phyloP scores from a whole-genome alignment of 1,140 invertebrate genomes.

The Hormaphis cornu region DNA sequence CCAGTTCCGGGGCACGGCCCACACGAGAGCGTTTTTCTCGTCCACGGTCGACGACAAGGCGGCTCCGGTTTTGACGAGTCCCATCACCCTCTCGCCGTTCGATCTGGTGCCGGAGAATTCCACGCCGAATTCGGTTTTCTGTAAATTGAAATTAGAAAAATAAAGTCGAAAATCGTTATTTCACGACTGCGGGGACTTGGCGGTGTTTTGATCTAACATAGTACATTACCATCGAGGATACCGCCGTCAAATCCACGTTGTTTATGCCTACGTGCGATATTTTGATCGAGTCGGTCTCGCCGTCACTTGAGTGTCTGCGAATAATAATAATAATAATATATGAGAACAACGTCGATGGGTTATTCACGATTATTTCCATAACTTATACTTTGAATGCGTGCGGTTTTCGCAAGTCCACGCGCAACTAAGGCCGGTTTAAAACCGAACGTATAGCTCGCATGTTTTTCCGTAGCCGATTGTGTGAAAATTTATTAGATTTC shows the following conservation, averaged over 20 bases:
- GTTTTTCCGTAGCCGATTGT: too few relatives aligned
- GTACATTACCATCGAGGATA: not conserved
- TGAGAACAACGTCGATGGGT: too few relatives aligned
- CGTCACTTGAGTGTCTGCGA: not conserved
- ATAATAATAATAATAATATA: too few relatives aligned
- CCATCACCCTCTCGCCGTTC: conserved; percentile 28
- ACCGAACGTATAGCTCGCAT: too few relatives aligned
- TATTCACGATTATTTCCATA: too few relatives aligned
- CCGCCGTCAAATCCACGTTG: not conserved
- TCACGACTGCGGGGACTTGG: too few relatives aligned
- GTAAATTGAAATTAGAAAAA: not conserved
- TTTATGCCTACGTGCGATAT: not conserved
- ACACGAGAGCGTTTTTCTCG: conserved; percentile 37
- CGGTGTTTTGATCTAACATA: too few relatives aligned
- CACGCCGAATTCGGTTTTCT: conserved; percentile 23
- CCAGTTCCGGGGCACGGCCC: conserved; percentile 52
- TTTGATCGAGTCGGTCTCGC: not conserved
- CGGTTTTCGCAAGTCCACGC: too few relatives aligned
- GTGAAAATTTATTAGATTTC: too few relatives aligned
- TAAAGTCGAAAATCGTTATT: too few relatives aligned
- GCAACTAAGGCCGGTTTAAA: too few relatives aligned
- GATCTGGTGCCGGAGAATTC: conserved; percentile 26
- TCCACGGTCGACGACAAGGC: not conserved
- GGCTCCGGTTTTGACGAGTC: not conserved
- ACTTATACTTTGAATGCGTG: too few relatives aligned